phyloP scores from a whole-genome alignment of 1,140 invertebrate genomes.

The Scaptomyza graminum region DNA sequence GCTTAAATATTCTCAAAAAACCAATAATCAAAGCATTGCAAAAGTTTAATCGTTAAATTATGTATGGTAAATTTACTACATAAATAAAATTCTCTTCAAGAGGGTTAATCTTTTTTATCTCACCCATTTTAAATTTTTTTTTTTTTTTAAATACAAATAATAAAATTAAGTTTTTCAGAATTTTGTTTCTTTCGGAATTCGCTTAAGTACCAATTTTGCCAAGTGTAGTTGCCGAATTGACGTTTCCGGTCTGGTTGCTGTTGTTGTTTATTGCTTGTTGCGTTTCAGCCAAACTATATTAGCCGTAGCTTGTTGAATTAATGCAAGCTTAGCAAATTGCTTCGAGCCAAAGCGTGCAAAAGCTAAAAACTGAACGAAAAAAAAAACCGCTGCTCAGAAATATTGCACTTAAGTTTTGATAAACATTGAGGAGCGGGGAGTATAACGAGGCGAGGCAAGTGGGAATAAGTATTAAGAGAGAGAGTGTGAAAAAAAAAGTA shows the following conservation, averaged over 20 bases:
- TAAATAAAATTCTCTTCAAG: too few species aligned
- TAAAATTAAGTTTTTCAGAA: too few species aligned
- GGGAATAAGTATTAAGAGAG: background rate
- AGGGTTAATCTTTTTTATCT: too few species aligned
- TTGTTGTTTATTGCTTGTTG: slow-evolving; percentile 1
- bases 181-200: too few species aligned
- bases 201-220: background rate
- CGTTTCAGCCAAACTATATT: slow-evolving; percentile 31
- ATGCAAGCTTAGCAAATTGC: slow-evolving; percentile 44
- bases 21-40: too few species aligned
- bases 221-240: background rate
- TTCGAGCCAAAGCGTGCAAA: background rate
- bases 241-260: background rate
- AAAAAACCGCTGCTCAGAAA: background rate
- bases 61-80: too few species aligned
- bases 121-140: too few species aligned
- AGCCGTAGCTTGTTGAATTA: slow-evolving; percentile 35
- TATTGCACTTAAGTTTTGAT: background rate
- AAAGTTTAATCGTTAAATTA: too few species aligned
- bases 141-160: too few species aligned
- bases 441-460: background rate
- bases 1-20: too few species aligned
- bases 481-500: background rate
- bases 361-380: background rate
- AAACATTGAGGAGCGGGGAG: background rate